A percentile compares a stretch with the other conserved stretches of the same genome.
Conservation (phyloP, 2,888 invertebrate species). For the Drosophila eohydei region DNA sequence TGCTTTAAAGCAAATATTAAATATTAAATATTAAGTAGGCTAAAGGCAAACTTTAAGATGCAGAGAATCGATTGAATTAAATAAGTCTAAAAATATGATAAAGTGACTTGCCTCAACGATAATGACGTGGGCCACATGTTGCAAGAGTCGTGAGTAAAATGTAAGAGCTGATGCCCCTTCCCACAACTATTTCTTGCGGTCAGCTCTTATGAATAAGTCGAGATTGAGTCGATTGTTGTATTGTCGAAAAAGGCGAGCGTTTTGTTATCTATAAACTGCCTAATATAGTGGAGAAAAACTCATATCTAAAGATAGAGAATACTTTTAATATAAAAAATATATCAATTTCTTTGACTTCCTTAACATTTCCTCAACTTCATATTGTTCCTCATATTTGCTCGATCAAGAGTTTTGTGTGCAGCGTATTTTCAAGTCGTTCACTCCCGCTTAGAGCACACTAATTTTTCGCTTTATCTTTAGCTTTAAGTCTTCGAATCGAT, state of each 20-base stretch:
- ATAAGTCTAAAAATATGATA: neutral
- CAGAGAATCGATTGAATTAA: neutral
- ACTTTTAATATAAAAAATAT: too few relatives aligned
- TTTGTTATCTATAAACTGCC: too few relatives aligned
- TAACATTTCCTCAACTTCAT: too few relatives aligned
- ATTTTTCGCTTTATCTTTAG: neutral
- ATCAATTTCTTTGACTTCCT: neutral
- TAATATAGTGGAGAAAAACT: too few relatives aligned
- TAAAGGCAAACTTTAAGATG: neutral
- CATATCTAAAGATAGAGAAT: too few relatives aligned
- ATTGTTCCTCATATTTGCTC: neutral
- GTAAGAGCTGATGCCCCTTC: neutral
- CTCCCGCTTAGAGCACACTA: fast-evolving
- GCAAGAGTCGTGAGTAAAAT: neutral
- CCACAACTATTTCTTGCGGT: neutral
- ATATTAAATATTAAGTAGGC: too few relatives aligned
- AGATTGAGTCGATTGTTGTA: neutral
- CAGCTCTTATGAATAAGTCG: neutral
- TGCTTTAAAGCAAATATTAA: too few relatives aligned
- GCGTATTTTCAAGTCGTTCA: neutral
- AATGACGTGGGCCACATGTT: neutral
- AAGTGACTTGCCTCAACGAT: neutral
- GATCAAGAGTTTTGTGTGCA: neutral
- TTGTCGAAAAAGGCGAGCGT: neutral
- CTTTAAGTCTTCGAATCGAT: neutral